A percentile compares a stretch with the other conserved stretches of the same genome.
Evolutionary conservation across 2,113 vertebrate genomes (phyloP).

Genomic region (Connochaetes taurinus): DNA sequence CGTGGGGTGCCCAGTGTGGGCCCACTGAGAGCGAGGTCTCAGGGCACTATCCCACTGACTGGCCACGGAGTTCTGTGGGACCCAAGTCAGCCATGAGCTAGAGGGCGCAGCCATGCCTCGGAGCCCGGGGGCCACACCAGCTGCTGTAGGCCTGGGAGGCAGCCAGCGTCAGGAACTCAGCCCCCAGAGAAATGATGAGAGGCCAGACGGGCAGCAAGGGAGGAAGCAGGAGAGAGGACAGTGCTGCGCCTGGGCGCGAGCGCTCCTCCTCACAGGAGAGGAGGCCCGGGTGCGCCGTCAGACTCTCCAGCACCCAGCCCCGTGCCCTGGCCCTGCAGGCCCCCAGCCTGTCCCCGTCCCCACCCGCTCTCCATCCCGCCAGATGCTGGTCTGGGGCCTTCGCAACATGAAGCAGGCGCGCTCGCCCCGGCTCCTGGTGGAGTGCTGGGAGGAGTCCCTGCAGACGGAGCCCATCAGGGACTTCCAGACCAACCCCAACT

Average conservation of each 20-base stretch:
- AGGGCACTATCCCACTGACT: background rate
- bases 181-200: background rate
- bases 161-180: background rate
- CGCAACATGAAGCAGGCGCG: constrained; percentile 67
- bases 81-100: background rate
- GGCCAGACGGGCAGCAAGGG: background rate
- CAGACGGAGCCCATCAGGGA: constrained; percentile 67
- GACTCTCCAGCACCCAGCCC: background rate
- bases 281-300: background rate
- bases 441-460: constrained; percentile 69
- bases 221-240: background rate
- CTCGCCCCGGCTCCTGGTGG: constrained; percentile 73
- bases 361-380: background rate
- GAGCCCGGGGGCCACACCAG: background rate
- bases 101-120: background rate
- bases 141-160: background rate
- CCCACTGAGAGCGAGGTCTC: background rate
- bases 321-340: background rate
- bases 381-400: constrained; percentile 82
- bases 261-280: background rate
- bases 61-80: background rate
- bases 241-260: background rate
- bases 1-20: background rate
- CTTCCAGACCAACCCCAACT: constrained; percentile 74
- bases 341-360: fast-evolving